A percentile compares a stretch with the other conserved stretches of the same genome.
phyloP scores from a whole-genome alignment of 2,113 vertebrate species.

The Lagopus muta region DNA sequence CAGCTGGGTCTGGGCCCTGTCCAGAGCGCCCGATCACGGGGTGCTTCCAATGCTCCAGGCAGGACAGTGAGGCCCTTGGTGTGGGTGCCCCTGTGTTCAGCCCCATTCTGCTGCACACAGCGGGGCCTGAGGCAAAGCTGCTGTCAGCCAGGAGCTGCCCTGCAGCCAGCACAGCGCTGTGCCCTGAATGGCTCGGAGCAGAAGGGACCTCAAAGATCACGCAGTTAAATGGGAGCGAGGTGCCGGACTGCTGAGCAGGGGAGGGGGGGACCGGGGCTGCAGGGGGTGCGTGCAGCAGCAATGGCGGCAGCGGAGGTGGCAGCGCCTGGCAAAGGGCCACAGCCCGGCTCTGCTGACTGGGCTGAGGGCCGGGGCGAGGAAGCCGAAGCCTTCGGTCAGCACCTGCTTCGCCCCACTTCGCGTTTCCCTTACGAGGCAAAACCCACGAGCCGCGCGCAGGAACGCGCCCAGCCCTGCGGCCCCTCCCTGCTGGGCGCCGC shows the following conservation, averaged over 20 bases:
- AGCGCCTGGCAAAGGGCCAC: not conserved
- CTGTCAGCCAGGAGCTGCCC: not conserved
- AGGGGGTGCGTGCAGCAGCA: not conserved
- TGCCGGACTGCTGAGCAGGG: not conserved
- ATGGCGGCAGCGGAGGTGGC: rapidly evolving
- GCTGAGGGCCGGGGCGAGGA: not conserved
- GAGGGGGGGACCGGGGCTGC: not conserved
- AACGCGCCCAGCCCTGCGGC: constrained; percentile 25
- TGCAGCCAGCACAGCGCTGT: rapidly evolving
- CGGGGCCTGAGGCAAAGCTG: not conserved
- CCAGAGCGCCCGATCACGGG: not conserved
- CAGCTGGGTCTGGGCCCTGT: not conserved
- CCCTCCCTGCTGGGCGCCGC: constrained; percentile 46
- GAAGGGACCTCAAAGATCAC: too few species aligned
- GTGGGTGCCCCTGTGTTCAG: rapidly evolving
- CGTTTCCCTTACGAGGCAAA: constrained; percentile 62
- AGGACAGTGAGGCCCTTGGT: not conserved
- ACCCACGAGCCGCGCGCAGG: not conserved
- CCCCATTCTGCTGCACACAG: rapidly evolving
- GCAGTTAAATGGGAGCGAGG: too few species aligned
- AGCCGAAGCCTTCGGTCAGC: constrained; percentile 30
- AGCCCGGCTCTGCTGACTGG: not conserved
- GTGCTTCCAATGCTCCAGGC: not conserved
- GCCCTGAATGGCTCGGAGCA: too few species aligned
- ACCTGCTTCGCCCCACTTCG: not conserved